Percentiles rank a stretch among this genome's conserved stretches.
Conservation (phyloP, 2,888 invertebrate genomes). For the Erynnis tages region DNA sequence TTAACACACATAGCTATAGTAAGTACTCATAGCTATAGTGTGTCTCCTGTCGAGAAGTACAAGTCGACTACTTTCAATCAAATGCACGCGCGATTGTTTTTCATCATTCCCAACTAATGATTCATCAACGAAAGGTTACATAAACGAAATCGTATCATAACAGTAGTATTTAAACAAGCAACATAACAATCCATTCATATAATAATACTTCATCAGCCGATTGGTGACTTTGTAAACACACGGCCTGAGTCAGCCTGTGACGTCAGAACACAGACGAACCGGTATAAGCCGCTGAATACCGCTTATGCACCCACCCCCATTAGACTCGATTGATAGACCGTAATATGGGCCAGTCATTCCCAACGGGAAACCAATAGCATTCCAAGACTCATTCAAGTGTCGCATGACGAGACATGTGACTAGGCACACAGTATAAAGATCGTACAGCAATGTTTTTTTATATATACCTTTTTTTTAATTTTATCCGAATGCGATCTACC, state of each 20-base stretch:
- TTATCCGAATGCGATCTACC: too few relatives aligned
- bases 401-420: not conserved
- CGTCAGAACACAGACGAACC: not conserved
- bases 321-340: conserved; percentile 1
- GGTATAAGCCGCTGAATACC: not conserved
- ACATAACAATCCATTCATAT: not conserved
- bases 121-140: not conserved
- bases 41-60: too few relatives aligned
- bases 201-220: not conserved
- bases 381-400: conserved; percentile 4
- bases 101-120: not conserved
- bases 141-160: not conserved
- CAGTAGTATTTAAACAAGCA: not conserved
- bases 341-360: conserved; percentile 1
- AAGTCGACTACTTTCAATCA: too few relatives aligned
- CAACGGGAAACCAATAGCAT: conserved; percentile 3
- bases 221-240: not conserved
- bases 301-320: conserved; percentile 1
- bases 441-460: too few relatives aligned
- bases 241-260: not conserved
- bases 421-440: too few relatives aligned
- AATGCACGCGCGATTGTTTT: too few relatives aligned
- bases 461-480: too few relatives aligned
- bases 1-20: too few relatives aligned
- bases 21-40: too few relatives aligned